These are phyloP conservation scores for Cathartes aura DNA, from an alignment of 2,113 vertebrate species.

Conservation along the genomic window DNA sequence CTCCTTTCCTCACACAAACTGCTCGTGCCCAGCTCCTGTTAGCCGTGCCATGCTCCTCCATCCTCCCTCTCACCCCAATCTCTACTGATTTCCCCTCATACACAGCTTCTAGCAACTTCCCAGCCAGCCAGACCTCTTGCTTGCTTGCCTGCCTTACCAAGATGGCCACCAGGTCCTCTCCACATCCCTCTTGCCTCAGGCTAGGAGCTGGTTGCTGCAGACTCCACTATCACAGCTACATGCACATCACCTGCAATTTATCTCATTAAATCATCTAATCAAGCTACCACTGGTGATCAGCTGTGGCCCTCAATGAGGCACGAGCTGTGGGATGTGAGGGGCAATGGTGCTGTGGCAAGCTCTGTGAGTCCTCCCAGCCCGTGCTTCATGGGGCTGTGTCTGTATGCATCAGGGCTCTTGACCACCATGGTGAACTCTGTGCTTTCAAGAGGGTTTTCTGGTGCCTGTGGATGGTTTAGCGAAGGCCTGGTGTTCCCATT, in stretches of 20 bases:
- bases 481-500: neutral
- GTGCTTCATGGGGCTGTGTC: rapidly evolving
- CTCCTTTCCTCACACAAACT: neutral
- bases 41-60: neutral
- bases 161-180: too few species aligned
- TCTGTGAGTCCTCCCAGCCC: rapidly evolving
- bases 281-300: neutral
- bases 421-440: rapidly evolving
- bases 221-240: neutral
- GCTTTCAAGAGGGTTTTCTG: neutral
- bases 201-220: rapidly evolving
- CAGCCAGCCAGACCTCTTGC: neutral
- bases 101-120: neutral
- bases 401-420: neutral
- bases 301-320: neutral
- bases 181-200: neutral
- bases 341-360: rapidly evolving
- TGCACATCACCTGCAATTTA: neutral
- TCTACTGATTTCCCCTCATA: neutral
- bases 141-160: neutral
- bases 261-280: neutral
- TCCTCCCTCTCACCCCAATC: rapidly evolving
- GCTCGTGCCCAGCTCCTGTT: rapidly evolving
- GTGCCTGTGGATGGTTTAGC: neutral
- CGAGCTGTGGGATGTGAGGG: rapidly evolving